A percentile compares a stretch with the other conserved stretches of the same genome.
Conservation (phyloP, 2,888 invertebrate species). For the Tipula confusa region DNA sequence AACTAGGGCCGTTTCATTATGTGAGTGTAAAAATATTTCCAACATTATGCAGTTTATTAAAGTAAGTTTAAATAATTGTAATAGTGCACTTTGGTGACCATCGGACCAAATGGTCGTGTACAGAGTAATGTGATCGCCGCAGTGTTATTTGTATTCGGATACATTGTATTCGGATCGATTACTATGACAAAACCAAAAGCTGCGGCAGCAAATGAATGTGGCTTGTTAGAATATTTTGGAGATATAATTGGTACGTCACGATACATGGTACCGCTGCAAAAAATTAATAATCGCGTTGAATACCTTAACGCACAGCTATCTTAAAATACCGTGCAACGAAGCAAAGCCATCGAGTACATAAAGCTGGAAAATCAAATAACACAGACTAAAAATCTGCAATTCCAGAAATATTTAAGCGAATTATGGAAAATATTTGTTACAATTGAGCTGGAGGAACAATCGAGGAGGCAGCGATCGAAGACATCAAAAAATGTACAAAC, state of each 20-base stretch:
- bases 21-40: too few relatives aligned
- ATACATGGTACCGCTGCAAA: slow-evolving; percentile 76
- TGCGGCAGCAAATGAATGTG: slow-evolving; percentile 77
- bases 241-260: slow-evolving; percentile 92
- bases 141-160: slow-evolving; percentile 98
- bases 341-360: slow-evolving; percentile 72
- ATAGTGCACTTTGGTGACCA: slow-evolving; percentile 93
- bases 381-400: slow-evolving; percentile 63
- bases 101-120: slow-evolving; percentile 98
- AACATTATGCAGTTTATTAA: neutral
- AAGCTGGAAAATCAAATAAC: slow-evolving; percentile 72
- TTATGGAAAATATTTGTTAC: slow-evolving; percentile 57
- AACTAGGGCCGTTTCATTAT: slow-evolving; percentile 93
- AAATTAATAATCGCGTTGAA: slow-evolving; percentile 70
- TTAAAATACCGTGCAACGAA: slow-evolving; percentile 74
- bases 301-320: slow-evolving; percentile 64
- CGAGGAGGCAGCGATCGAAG: slow-evolving; percentile 47
- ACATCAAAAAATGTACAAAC: slow-evolving; percentile 54
- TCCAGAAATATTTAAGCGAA: slow-evolving; percentile 65
- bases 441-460: slow-evolving; percentile 58
- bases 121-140: slow-evolving; percentile 99
- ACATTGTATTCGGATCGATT: slow-evolving; percentile 98
- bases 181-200: slow-evolving; percentile 98
- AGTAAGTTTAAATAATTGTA: slow-evolving; percentile 39
- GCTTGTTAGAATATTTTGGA: slow-evolving; percentile 97